Evolutionary conservation across 2,113 vertebrate species (phyloP).

Genomic region (Ascaphus truei): DNA sequence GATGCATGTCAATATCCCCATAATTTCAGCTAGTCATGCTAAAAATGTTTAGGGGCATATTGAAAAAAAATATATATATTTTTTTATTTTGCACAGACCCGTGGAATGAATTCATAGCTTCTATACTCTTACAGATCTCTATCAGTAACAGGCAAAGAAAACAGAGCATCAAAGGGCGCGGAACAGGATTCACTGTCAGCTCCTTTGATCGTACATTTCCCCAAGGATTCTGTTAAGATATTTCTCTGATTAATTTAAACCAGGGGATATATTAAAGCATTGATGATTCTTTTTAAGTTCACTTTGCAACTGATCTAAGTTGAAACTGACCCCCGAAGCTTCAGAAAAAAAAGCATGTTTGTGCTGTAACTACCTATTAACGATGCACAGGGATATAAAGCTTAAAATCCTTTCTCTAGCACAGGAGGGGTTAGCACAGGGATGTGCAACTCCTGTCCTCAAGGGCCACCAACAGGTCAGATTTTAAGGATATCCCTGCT

Average conservation of each 20-base stretch:
- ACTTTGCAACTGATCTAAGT: no score
- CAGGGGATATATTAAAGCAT: slow-evolving; percentile 65
- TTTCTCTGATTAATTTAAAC: slow-evolving; percentile 67
- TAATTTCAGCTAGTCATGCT: slow-evolving; percentile 64
- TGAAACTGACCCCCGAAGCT: no score
- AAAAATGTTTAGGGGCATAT: slow-evolving; percentile 58
- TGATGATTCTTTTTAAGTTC: slow-evolving; percentile 52
- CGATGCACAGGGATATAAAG: no score
- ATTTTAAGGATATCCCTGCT: no score
- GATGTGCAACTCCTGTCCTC: no score
- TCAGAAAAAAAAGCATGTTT: no score
- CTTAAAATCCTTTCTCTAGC: no score
- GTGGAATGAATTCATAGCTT: slow-evolving; percentile 48
- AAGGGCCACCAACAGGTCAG: no score
- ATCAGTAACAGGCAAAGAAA: slow-evolving; percentile 48
- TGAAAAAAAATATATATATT: slow-evolving; percentile 46
- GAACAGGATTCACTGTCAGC: slow-evolving; percentile 54
- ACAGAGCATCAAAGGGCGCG: slow-evolving; percentile 48
- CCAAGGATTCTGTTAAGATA: slow-evolving; percentile 64
- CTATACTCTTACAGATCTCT: slow-evolving; percentile 44
- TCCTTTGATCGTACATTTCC: slow-evolving; percentile 61
- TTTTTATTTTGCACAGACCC: slow-evolving; percentile 54
- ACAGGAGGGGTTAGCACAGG: no score
- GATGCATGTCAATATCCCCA: slow-evolving; percentile 65
- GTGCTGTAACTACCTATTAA: no score